These are phyloP conservation scores for Telmatochromis brachygnathus DNA, from an alignment of 2,113 vertebrate genomes.

Conservation along the genomic window DNA sequence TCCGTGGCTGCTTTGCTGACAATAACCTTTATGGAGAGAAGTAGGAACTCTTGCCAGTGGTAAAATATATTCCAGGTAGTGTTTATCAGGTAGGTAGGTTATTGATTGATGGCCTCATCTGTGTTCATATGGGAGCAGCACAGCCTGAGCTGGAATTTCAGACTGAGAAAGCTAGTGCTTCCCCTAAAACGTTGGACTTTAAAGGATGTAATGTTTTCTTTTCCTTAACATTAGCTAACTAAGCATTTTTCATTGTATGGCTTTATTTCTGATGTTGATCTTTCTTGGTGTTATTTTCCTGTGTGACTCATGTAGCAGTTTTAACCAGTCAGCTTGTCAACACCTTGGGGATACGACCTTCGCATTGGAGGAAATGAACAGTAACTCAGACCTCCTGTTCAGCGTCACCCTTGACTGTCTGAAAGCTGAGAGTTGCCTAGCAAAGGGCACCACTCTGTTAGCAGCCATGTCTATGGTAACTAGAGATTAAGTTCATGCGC, in stretches of 20 bases:
- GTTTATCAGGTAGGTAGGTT: slow-evolving; percentile 31
- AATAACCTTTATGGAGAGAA: background rate
- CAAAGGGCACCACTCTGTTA: slow-evolving; percentile 43
- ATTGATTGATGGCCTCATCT: slow-evolving; percentile 50
- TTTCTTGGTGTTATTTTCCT: background rate
- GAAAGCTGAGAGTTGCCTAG: slow-evolving; percentile 55
- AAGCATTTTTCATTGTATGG: background rate
- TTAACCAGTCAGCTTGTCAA: slow-evolving; percentile 35
- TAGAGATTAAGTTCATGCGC: background rate
- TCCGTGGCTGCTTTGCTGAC: slow-evolving; percentile 2
- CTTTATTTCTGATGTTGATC: background rate
- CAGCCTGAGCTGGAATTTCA: slow-evolving; percentile 28
- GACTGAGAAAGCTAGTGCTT: background rate
- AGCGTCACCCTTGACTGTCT: slow-evolving; percentile 48
- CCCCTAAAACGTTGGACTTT: slow-evolving; percentile 7
- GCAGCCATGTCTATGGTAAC: slow-evolving; percentile 36
- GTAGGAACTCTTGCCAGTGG: slow-evolving; percentile 13
- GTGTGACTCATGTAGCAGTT: background rate
- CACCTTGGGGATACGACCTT: slow-evolving; percentile 53
- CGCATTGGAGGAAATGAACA: slow-evolving; percentile 57
- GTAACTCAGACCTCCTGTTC: slow-evolving; percentile 24
- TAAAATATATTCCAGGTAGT: slow-evolving; percentile 27
- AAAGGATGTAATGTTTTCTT: background rate
- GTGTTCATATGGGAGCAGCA: slow-evolving; percentile 36
- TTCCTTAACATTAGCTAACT: background rate